These are phyloP conservation scores for Oxycera nigricornis DNA, from an alignment of 2,888 invertebrate genomes.

Conservation along the genomic window DNA sequence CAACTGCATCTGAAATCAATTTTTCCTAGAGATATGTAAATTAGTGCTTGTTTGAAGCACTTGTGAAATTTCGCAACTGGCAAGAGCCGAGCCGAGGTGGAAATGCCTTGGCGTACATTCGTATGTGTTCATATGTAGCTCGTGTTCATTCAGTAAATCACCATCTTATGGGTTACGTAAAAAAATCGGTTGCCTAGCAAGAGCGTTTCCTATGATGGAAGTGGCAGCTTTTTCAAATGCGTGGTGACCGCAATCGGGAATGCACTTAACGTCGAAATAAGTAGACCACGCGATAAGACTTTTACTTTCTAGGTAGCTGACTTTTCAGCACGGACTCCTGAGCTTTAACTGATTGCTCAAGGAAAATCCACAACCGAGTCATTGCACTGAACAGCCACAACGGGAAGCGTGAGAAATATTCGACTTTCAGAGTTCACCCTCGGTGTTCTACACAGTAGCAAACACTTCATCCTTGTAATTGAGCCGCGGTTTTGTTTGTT, in stretches of 20 bases:
- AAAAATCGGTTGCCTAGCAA: background rate
- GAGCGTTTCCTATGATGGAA: constrained; percentile 23
- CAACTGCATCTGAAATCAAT: constrained; percentile 21
- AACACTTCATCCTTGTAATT: too few species aligned
- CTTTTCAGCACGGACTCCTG: background rate
- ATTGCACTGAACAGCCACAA: too few species aligned
- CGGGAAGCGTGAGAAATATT: too few species aligned
- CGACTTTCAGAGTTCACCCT: too few species aligned
- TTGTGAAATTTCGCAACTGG: constrained; percentile 33
- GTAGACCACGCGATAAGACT: constrained; percentile 26
- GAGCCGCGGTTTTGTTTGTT: too few species aligned
- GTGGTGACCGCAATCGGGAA: constrained; percentile 17
- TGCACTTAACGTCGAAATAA: constrained; percentile 27
- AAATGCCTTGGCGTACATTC: constrained; percentile 7
- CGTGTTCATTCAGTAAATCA: background rate
- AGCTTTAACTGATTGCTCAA: too few species aligned
- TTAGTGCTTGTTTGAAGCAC: constrained; percentile 32
- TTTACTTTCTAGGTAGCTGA: constrained; percentile 24
- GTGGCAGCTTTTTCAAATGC: constrained; percentile 8
- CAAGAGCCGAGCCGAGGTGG: background rate
- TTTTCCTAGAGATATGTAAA: constrained; percentile 22
- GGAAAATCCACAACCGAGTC: too few species aligned
- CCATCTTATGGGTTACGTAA: constrained; percentile 13
- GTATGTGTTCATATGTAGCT: background rate
- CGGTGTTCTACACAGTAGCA: too few species aligned